Base-by-base conservation (phyloP, 2,888 invertebrate genomes). In the Lysandra bellargus region DNA sequence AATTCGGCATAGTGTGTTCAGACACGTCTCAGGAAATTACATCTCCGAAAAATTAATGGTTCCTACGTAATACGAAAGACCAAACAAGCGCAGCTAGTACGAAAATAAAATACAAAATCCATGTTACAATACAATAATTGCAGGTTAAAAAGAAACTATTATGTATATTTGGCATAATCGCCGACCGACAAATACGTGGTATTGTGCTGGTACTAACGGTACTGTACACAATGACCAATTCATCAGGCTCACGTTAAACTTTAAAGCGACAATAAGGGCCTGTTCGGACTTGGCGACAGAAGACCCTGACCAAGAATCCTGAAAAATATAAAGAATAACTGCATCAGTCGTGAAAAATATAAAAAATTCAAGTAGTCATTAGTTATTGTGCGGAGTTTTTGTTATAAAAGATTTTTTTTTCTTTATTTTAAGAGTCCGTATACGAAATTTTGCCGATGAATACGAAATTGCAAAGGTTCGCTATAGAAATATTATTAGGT, bases 201-300 rank as follows among this genome's bases (percentile, higher is more conserved):
- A 64, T 64, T 64, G 64, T 64, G 9, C 30, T 64, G 64, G 49
- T 30, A 23, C n/a, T 30, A 64, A 64, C 30, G 64, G 64, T 64
- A 64, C 64, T 12, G 1, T 4, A 30, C 75, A 75, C 75, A 75
- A 75, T 75, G 75, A 75, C 75, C 75, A 53, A 75, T 75, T 75
- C 75, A 75, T 49, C 44, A 75, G 53, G 44, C 75, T 49, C 40
- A 53, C 53, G 53, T 53, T 12, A 75, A 53, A 49, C 49, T 49
- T 49, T 75, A 30, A 75, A 14, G 49, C 75, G 49, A 75, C 53
- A 75, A 14, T 23, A 64, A 64, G 64, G 64, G 9, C 12, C 12
- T 4, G 64, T 64, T 30, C 64, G 30, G 30, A 64, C 64, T 64
- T 64, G 64, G 30, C 12, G 64, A 64, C 9, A 64, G 30, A 64